Conservation (phyloP, 2,113 vertebrate genomes). For the Dicerorhinus sumatrensis region DNA sequence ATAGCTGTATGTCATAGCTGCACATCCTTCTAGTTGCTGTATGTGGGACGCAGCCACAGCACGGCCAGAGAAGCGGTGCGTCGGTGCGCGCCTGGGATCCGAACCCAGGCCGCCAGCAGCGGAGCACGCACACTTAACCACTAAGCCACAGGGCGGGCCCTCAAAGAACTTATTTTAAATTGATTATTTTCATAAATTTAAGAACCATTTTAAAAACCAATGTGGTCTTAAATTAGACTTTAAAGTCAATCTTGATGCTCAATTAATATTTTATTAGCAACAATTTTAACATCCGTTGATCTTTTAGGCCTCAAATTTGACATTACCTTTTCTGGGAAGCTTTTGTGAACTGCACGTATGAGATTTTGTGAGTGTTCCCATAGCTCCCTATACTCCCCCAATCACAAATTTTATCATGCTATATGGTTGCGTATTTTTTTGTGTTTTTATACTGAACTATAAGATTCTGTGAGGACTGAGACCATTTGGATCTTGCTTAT, state of each 20-base stretch:
- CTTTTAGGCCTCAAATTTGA: background rate
- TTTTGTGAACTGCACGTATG: background rate
- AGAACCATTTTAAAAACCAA: background rate
- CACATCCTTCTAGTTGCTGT: no score
- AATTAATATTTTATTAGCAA: background rate
- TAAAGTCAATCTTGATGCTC: background rate
- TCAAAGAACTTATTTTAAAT: background rate
- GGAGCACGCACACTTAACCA: no score
- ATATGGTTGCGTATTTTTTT: background rate
- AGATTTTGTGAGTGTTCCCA: background rate
- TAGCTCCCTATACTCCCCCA: background rate
- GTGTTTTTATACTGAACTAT: background rate
- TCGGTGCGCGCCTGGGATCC: no score
- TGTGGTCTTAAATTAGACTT: background rate
- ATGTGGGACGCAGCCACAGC: no score
- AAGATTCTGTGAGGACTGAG: background rate
- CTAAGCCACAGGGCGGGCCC: no score
- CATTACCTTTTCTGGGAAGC: background rate
- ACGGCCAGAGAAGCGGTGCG: no score
- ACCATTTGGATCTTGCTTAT: background rate
- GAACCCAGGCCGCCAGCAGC: no score
- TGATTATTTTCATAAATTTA: constrained; percentile 1
- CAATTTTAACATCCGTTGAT: background rate
- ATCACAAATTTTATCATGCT: background rate
- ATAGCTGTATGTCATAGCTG: no score